A percentile compares a stretch with the other conserved stretches of the same genome.
These are phyloP conservation scores for Corythoichthys intestinalis DNA, from an alignment of 2,113 vertebrate species.

Conservation along the genomic window DNA sequence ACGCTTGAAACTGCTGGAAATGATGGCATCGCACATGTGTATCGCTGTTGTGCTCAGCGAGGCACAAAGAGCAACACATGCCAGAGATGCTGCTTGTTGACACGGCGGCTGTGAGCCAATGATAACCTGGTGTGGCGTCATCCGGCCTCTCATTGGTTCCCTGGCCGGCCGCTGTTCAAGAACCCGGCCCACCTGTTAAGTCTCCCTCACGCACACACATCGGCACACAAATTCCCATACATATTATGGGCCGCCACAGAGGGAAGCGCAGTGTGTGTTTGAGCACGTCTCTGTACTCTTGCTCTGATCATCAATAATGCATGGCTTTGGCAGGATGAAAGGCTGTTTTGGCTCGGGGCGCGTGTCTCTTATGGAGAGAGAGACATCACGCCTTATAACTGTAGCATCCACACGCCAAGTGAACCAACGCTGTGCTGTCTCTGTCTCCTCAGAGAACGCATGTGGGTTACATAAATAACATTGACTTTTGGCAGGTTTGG, in stretches of 20 bases:
- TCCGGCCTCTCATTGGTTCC: slow-evolving; percentile 56
- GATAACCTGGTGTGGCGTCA: slow-evolving; percentile 39
- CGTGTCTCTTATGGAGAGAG: slow-evolving; percentile 60
- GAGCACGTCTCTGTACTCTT: slow-evolving; percentile 61
- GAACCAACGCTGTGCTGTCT: not conserved
- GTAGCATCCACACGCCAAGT: slow-evolving; percentile 46
- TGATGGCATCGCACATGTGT: slow-evolving; percentile 57
- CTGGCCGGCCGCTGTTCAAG: slow-evolving; percentile 7
- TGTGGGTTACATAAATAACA: not conserved
- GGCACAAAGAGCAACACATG: slow-evolving; percentile 18
- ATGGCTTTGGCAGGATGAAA: slow-evolving; percentile 68
- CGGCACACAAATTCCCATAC: slow-evolving; percentile 9
- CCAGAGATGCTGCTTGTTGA: slow-evolving; percentile 46
- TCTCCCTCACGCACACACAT: slow-evolving; percentile 8
- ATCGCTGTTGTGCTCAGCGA: slow-evolving; percentile 49
- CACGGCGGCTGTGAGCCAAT: slow-evolving; percentile 53
- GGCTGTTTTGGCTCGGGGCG: slow-evolving; percentile 69
- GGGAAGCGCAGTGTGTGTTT: slow-evolving; percentile 57
- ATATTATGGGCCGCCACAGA: slow-evolving; percentile 39
- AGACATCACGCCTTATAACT: slow-evolving; percentile 59
- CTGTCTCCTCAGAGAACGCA: not conserved
- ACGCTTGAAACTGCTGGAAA: slow-evolving; percentile 41
- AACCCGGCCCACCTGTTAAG: slow-evolving; percentile 52
- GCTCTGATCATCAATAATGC: slow-evolving; percentile 69
- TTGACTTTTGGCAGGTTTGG: slow-evolving; percentile 4